Conservation (phyloP, 2,888 invertebrate genomes). For the Ypsolopha scabrella region DNA sequence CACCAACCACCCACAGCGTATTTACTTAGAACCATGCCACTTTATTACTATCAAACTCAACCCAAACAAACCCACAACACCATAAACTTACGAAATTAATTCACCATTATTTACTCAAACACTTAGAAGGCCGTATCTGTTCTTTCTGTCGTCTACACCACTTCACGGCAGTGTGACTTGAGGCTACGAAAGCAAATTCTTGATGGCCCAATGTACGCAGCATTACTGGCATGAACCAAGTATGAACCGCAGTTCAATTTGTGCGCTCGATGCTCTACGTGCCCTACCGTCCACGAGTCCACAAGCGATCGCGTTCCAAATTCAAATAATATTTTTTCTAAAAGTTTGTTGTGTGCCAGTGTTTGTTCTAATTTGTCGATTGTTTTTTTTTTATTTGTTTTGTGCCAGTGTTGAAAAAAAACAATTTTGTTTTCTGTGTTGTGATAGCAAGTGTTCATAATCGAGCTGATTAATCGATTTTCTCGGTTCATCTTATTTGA, state of each 20-base stretch:
- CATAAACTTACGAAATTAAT: too few relatives aligned
- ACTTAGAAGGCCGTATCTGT: slow-evolving; percentile 34
- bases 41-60: too few relatives aligned
- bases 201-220: slow-evolving; percentile 46
- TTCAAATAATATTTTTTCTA: slow-evolving; percentile 1
- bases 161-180: slow-evolving; percentile 25
- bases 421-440: neutral
- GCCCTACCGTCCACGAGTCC: slow-evolving; percentile 34
- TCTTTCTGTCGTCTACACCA: slow-evolving; percentile 34
- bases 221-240: slow-evolving; percentile 5
- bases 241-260: slow-evolving; percentile 48
- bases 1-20: too few relatives aligned
- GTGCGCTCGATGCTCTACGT: slow-evolving; percentile 52
- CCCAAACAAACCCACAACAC: too few relatives aligned
- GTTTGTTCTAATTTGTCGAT: too few relatives aligned
- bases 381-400: too few relatives aligned
- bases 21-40: too few relatives aligned
- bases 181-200: slow-evolving; percentile 58
- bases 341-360: neutral
- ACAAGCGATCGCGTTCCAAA: slow-evolving; percentile 20
- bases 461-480: neutral
- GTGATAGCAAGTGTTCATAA: neutral
- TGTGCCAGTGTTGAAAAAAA: neutral
- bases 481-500: neutral
- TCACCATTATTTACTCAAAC: slow-evolving; percentile 13